phyloP scores from a whole-genome alignment of 2,113 vertebrate species.

The Heptranchias perlo region DNA sequence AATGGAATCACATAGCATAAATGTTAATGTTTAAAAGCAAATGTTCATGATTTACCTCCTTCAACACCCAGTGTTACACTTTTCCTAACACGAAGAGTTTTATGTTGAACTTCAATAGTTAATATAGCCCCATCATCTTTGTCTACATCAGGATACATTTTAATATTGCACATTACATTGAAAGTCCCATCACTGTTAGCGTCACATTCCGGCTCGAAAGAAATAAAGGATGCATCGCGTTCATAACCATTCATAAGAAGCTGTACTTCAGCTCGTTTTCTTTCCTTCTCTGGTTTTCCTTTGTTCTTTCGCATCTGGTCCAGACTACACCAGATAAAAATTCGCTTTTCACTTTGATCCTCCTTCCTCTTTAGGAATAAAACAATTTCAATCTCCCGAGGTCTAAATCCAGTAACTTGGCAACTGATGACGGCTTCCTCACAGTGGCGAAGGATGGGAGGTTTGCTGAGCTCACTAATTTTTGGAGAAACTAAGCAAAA shows the following conservation, averaged over 20 bases:
- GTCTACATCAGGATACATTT: not conserved
- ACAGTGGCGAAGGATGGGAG: not conserved
- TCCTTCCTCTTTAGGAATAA: not conserved
- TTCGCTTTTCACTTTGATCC: not conserved
- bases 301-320: not conserved
- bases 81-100: not conserved
- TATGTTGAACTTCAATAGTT: not conserved
- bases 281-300: not conserved
- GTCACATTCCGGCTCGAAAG: not conserved
- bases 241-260: not conserved
- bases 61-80: not conserved
- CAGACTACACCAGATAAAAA: not conserved
- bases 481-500: not conserved
- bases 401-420: not conserved
- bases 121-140: not conserved
- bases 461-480: not conserved
- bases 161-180: not conserved
- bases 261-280: not conserved
- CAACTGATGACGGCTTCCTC: not conserved
- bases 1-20: not conserved
- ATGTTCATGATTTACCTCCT: slow-evolving; percentile 25
- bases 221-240: not conserved
- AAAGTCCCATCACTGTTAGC: rapidly evolving
- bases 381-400: not conserved
- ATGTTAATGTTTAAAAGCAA: not conserved